phyloP scores from a whole-genome alignment of 2,797 vertebrate genomes.

The Premnoplex brunnescens region DNA sequence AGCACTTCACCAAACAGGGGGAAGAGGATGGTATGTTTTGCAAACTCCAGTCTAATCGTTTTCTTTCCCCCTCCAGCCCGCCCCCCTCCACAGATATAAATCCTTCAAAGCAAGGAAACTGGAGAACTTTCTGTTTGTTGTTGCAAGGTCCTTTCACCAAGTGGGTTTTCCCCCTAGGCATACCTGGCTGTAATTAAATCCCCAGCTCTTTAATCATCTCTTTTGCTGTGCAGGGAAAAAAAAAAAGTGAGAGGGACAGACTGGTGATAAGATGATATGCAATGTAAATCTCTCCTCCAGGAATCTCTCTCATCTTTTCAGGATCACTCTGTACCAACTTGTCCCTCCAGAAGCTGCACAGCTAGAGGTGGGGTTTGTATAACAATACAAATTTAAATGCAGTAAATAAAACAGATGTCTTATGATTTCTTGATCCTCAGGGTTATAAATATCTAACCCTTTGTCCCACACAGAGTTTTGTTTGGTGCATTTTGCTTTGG shows the following conservation, averaged over 20 bases:
- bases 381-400: constrained; percentile 50
- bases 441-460: constrained; percentile 49
- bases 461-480: constrained; percentile 40
- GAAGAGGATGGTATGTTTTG: constrained; percentile 19
- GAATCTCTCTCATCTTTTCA: constrained; percentile 68
- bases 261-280: constrained; percentile 58
- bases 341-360: constrained; percentile 55
- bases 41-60: constrained; percentile 20
- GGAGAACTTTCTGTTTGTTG: constrained; percentile 70
- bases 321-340: constrained; percentile 55
- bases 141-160: constrained; percentile 57
- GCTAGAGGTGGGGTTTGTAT: constrained; percentile 54
- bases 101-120: constrained; percentile 59
- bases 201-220: constrained; percentile 57
- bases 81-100: constrained; percentile 19
- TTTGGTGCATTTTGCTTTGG: not conserved
- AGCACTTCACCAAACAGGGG: not conserved
- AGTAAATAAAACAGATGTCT: constrained; percentile 55
- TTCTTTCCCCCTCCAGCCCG: not conserved
- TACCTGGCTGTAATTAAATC: constrained; percentile 66
- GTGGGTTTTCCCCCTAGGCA: constrained; percentile 61
- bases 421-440: constrained; percentile 60
- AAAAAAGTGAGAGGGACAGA: constrained; percentile 50
- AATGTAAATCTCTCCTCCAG: constrained; percentile 64
- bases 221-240: constrained; percentile 26